phyloP scores from a whole-genome alignment of 2,888 invertebrate genomes.

The Ochropacha duplaris region DNA sequence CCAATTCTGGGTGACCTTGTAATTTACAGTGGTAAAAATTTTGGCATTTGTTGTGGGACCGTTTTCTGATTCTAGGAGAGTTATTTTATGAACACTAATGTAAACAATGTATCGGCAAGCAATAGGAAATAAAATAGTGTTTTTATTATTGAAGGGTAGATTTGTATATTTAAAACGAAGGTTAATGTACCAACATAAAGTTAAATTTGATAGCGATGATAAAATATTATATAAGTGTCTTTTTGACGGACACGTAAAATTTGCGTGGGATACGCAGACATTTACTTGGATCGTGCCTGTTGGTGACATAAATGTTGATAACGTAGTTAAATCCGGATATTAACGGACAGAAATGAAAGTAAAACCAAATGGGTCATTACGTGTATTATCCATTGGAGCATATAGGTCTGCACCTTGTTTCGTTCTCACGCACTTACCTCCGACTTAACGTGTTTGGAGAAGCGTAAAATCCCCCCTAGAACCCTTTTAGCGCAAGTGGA shows the following conservation, averaged over 20 bases:
- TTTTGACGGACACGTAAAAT: slow-evolving; percentile 50
- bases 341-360: slow-evolving; percentile 54
- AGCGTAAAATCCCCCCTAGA: slow-evolving; percentile 52
- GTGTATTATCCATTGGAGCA: slow-evolving; percentile 50
- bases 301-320: slow-evolving; percentile 62
- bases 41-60: too few species aligned
- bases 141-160: not conserved
- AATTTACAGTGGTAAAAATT: not conserved
- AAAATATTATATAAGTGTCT: slow-evolving; percentile 54
- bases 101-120: not conserved
- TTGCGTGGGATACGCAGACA: slow-evolving; percentile 39
- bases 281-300: slow-evolving; percentile 51
- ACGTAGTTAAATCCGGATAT: slow-evolving; percentile 56
- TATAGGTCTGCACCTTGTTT: slow-evolving; percentile 58
- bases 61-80: not conserved
- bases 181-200: slow-evolving; percentile 14
- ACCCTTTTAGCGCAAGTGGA: slow-evolving; percentile 52
- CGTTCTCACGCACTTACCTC: slow-evolving; percentile 64
- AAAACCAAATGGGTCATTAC: slow-evolving; percentile 64
- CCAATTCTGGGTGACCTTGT: not conserved
- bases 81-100: not conserved
- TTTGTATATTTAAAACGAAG: not conserved
- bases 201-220: slow-evolving; percentile 39
- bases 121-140: not conserved
- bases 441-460: slow-evolving; percentile 49